Evolutionary conservation across 2,113 vertebrate genomes (phyloP).

Genomic region (Poicephalus meyeri): DNA sequence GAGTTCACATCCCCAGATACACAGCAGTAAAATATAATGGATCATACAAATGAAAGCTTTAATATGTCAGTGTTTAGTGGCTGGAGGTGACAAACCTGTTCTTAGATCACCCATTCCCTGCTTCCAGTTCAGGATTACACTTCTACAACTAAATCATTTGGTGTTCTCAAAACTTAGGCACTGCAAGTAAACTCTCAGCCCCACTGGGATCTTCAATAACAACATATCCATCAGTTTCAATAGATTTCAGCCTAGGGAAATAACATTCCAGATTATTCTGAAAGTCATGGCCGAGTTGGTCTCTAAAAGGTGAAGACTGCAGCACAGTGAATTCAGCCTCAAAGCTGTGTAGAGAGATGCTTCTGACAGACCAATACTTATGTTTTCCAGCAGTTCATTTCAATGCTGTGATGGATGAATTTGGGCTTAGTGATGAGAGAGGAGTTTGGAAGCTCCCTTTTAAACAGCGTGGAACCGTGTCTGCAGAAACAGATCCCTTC

Average conservation of each 20-base stretch:
- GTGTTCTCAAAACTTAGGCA: not conserved
- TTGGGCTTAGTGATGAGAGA: not conserved
- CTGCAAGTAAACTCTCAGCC: not conserved
- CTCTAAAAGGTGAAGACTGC: not conserved
- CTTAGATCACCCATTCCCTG: slow-evolving; percentile 3
- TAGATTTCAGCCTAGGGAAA: not conserved
- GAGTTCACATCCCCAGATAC: not conserved
- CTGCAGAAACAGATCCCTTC: not conserved
- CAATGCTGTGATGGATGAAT: not conserved
- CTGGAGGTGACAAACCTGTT: not conserved
- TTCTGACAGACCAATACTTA: not conserved
- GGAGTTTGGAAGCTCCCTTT: not conserved
- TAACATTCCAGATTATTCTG: not conserved
- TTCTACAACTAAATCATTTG: not conserved
- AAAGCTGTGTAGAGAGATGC: not conserved
- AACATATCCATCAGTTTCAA: not conserved
- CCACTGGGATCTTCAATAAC: not conserved
- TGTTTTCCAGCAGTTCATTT: not conserved
- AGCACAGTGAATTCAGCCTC: not conserved
- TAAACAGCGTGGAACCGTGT: not conserved
- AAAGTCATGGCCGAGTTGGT: not conserved
- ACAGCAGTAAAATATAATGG: not conserved
- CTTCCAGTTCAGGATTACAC: not conserved
- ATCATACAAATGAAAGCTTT: not conserved
- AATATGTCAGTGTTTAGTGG: not conserved